Base-by-base conservation (phyloP, 2,797 vertebrate species). In the Buphagus erythrorhynchus region DNA sequence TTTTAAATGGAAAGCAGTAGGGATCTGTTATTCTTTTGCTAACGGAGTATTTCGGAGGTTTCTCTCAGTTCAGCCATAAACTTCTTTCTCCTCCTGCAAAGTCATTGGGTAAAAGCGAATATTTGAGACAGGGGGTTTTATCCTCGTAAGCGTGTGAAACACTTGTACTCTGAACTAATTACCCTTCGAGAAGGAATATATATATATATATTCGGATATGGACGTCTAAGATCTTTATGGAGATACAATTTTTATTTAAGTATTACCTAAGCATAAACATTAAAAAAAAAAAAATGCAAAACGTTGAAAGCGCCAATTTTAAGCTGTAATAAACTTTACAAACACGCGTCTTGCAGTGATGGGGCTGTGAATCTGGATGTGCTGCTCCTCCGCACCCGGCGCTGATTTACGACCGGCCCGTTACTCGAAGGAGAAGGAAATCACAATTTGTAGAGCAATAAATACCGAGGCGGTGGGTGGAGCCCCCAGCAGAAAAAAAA, bases 371-470 rank as follows among this genome's bases (percentile, higher is more conserved):
- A 13, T 9, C 55, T 4, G 58, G 68, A 6, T 24, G 38, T 20
- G 83, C 6, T 40, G n/a, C 13, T 46, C 4, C 48, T 31, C 76
- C 8, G 42, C 45, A 29, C 36, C 58, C 71, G 2, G 63, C 48
- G 35, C 84, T 90, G 89, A 96, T 97, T 97, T 96, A 93, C 88
- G 26, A 84, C 65, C 33, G 29, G n/a, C 58, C 78, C 63, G 65
- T 33, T 93, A 38, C 79, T 88, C 92, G 52, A 58, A 69, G 42
- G 59, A 95, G 95, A 52, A 90, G 96, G 97, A 97, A 97, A 95
- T 87, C 71, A 73, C 97, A 97, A 96, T 96, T 97, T 98, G 98
- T 98, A 97, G 97, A 95, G 98, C 97, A 97, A 98, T 98, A 97
- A 98, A 98, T 98, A 97, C 96, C 97, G 87, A 96, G 91, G 97